A percentile compares a stretch with the other conserved stretches of the same genome.
Evolutionary conservation across 1,140 invertebrate genomes (phyloP).

Genomic region (Drosophila asahinai): DNA sequence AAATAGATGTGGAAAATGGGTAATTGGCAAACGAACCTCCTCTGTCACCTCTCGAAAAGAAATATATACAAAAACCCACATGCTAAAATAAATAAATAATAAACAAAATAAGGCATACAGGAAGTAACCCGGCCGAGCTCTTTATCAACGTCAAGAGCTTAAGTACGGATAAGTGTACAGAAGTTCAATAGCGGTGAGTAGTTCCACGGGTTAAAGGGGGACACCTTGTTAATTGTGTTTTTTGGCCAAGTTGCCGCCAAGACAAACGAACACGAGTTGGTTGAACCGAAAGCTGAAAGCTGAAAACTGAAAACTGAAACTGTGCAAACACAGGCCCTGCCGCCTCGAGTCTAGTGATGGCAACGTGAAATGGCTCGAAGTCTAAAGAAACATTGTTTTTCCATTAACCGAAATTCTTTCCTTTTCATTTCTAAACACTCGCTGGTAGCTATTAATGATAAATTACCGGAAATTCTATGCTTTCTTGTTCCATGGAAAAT

Average conservation of each 20-base stretch:
- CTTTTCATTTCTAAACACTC: neutral
- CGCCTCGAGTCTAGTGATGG: slow-evolving; percentile 37
- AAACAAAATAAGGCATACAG: slow-evolving; percentile 39
- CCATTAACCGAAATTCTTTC: neutral
- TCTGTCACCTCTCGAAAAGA: slow-evolving; percentile 44
- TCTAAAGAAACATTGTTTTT: slow-evolving; percentile 13
- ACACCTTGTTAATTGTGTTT: slow-evolving; percentile 61
- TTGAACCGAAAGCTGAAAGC: slow-evolving; percentile 27
- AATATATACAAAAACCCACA: slow-evolving; percentile 38
- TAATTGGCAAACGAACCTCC: slow-evolving; percentile 17
- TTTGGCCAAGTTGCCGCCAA: slow-evolving; percentile 35
- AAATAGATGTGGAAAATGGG: slow-evolving; percentile 31
- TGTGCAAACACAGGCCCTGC: slow-evolving; percentile 46
- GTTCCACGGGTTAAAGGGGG: slow-evolving; percentile 33
- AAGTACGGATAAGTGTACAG: slow-evolving; percentile 46
- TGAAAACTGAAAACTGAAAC: slow-evolving; percentile 42
- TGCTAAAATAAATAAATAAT: slow-evolving; percentile 49
- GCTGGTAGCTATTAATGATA: neutral
- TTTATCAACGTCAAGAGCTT: slow-evolving; percentile 75
- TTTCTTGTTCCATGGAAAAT: neutral
- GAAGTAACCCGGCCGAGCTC: slow-evolving; percentile 60
- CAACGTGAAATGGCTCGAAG: slow-evolving; percentile 29
- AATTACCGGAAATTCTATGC: slow-evolving; percentile 7
- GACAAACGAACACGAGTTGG: slow-evolving; percentile 54
- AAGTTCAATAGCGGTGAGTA: slow-evolving; percentile 46